phyloP scores from a whole-genome alignment of 2,888 invertebrate genomes.

The Hypercompe scribonia region DNA sequence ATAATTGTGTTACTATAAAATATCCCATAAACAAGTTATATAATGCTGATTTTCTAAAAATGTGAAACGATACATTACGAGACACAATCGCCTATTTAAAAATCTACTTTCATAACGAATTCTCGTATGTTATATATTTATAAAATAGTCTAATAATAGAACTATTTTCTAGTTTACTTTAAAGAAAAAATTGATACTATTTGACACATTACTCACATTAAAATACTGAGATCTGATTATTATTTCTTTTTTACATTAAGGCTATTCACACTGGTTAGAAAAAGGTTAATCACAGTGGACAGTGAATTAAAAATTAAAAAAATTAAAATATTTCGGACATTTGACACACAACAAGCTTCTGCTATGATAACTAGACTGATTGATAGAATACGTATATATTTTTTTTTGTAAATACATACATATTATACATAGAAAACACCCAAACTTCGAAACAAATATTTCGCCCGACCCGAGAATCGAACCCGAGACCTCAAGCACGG shows the following conservation, averaged over 20 bases:
- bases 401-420: too few species aligned
- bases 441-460: too few species aligned
- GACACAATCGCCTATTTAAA: not conserved
- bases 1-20: too few species aligned
- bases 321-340: too few species aligned
- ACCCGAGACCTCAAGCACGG: too few species aligned
- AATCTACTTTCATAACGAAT: not conserved
- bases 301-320: too few species aligned
- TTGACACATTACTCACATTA: not conserved
- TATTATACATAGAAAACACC: too few species aligned
- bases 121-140: not conserved
- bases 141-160: not conserved
- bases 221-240: not conserved
- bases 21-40: too few species aligned
- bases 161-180: not conserved
- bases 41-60: not conserved
- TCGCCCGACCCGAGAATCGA: too few species aligned
- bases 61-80: not conserved
- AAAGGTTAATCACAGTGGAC: not conserved
- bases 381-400: too few species aligned
- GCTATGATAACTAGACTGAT: too few species aligned
- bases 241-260: not conserved
- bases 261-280: not conserved
- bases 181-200: not conserved
- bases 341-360: too few species aligned